A percentile compares a stretch with the other conserved stretches of the same genome.
phyloP scores from a whole-genome alignment of 2,113 vertebrate species.

The Delphinapterus leucas region DNA sequence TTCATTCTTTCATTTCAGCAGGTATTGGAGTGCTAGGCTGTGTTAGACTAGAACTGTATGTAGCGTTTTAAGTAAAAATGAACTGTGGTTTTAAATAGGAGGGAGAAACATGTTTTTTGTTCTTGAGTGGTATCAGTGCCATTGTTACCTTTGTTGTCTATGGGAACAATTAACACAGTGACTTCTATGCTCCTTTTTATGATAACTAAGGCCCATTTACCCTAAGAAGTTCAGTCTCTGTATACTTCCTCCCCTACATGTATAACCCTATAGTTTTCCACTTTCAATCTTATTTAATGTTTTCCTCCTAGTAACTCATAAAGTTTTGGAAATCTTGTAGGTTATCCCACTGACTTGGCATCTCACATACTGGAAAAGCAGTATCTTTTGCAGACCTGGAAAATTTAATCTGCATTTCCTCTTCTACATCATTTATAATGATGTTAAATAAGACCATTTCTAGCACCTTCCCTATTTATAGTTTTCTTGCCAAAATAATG shows the following conservation, averaged over 20 bases:
- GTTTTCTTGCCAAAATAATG: not conserved
- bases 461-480: slow-evolving; percentile 17
- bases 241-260: not conserved
- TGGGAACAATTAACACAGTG: not conserved
- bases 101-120: not conserved
- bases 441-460: slow-evolving; percentile 24
- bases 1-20: not conserved
- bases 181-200: not conserved
- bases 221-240: not conserved
- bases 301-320: slow-evolving; percentile 26
- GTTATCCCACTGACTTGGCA: slow-evolving; percentile 49
- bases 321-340: slow-evolving; percentile 44
- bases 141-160: not conserved
- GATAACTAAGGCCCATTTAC: slow-evolving; percentile 3
- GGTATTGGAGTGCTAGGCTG: not conserved
- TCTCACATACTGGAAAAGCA: slow-evolving; percentile 53
- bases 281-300: not conserved
- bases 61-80: not conserved
- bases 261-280: not conserved
- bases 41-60: not conserved
- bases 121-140: not conserved
- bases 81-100: not conserved
- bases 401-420: slow-evolving; percentile 59
- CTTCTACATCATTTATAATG: slow-evolving; percentile 47
- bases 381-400: slow-evolving; percentile 48